Percentiles rank a stretch among this genome's conserved stretches.
Conservation (phyloP, 2,797 vertebrate species). For the Passerculus sandwichensis region DNA sequence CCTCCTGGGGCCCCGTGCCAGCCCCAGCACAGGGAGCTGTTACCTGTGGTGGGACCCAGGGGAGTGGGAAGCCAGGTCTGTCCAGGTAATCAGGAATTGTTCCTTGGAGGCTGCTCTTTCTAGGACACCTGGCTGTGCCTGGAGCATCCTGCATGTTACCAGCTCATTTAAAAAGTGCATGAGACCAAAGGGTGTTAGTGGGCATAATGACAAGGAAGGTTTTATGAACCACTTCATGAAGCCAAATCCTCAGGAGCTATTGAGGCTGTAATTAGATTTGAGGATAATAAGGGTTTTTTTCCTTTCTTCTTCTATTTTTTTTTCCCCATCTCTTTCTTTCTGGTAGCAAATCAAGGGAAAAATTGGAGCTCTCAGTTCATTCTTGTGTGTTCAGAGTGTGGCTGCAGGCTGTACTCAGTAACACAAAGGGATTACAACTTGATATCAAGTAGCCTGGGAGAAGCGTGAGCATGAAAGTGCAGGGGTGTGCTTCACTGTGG, state of each 20-base stretch:
- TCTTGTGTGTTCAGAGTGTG: not conserved
- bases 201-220: not conserved
- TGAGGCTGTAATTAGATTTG: conserved; percentile 53
- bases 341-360: conserved; percentile 4
- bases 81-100: not conserved
- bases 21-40: not conserved
- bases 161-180: not conserved
- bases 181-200: conserved; percentile 16
- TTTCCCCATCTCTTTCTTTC: not conserved
- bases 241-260: conserved; percentile 18
- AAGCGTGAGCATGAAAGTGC: not conserved
- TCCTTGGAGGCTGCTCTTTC: not conserved
- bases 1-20: rapidly evolving
- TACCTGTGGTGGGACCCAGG: rapidly evolving
- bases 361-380: not conserved
- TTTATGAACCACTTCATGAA: conserved; percentile 28
- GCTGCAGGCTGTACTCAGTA: conserved; percentile 26
- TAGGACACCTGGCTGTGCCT: not conserved
- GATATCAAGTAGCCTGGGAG: conserved; percentile 1
- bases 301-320: rapidly evolving
- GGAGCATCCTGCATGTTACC: not conserved
- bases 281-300: not conserved
- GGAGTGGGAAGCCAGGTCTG: not conserved
- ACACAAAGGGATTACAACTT: not conserved
- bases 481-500: not conserved